Conservation (phyloP, 2,797 vertebrate genomes). For the Phoxinus dragarum region DNA sequence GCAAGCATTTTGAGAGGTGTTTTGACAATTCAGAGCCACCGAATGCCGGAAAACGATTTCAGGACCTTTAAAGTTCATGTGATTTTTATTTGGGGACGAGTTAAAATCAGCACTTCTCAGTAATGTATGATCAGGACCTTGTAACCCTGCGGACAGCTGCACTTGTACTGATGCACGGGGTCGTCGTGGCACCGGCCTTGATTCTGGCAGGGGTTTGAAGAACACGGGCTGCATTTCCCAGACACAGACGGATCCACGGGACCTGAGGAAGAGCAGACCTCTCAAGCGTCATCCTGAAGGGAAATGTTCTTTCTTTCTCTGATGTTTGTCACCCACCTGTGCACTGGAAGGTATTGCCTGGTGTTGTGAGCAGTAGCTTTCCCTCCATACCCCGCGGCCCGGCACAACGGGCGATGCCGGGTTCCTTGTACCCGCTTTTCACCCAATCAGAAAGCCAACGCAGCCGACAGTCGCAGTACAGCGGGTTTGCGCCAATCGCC, state of each 20-base stretch:
- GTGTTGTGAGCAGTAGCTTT: conserved; percentile 96
- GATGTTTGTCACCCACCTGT: conserved; percentile 76
- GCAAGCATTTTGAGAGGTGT: too few species aligned
- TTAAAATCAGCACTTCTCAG: neutral
- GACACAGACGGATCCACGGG: conserved; percentile 82
- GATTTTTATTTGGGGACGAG: neutral
- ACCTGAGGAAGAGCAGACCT: conserved; percentile 70
- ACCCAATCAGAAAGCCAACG: conserved; percentile 99
- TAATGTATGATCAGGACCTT: conserved; percentile 78
- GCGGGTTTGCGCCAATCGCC: conserved; percentile 95
- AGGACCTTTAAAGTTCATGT: too few species aligned
- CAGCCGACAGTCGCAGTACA: conserved; percentile 94
- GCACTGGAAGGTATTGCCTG: conserved; percentile 97
- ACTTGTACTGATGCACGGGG: conserved; percentile 84
- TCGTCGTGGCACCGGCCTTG: conserved; percentile 87
- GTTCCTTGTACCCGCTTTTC: conserved; percentile 98
- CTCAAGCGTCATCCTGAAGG: neutral
- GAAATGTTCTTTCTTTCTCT: neutral
- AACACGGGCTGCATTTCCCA: conserved; percentile 94
- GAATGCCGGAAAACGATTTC: too few species aligned
- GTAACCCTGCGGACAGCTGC: conserved; percentile 82
- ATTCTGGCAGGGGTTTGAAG: conserved; percentile 91
- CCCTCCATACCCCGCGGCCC: conserved; percentile 93
- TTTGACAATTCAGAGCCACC: too few species aligned
- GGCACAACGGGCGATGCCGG: conserved; percentile 94